phyloP scores from a whole-genome alignment of 2,113 vertebrate species.

The Misgurnus mizolepis region DNA sequence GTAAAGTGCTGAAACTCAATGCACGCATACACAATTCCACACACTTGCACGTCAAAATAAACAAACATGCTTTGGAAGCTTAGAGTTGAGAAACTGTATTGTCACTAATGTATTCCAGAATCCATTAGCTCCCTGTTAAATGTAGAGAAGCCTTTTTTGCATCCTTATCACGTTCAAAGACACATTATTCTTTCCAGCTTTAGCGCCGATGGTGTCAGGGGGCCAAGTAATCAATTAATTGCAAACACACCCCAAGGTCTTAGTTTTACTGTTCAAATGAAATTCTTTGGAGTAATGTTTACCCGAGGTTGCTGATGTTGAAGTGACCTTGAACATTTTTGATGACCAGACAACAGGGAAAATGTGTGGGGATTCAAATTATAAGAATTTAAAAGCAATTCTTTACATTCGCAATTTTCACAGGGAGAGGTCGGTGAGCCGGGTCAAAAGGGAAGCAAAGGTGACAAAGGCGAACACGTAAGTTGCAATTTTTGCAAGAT shows the following conservation, averaged over 20 bases:
- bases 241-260: conserved; percentile 64
- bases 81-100: conserved; percentile 1
- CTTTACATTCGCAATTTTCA: conserved; percentile 46
- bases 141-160: conserved; percentile 55
- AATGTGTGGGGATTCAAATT: not conserved
- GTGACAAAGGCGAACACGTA: conserved; percentile 94
- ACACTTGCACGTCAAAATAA: not conserved
- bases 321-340: conserved; percentile 61
- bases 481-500: conserved; percentile 63
- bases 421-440: conserved; percentile 97
- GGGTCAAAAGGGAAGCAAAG: conserved; percentile 95
- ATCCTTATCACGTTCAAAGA: conserved; percentile 58
- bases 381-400: conserved; percentile 31
- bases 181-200: conserved; percentile 60
- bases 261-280: conserved; percentile 64
- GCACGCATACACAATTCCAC: too few relatives aligned
- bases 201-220: conserved; percentile 61
- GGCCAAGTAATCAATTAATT: conserved; percentile 71
- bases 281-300: conserved; percentile 66
- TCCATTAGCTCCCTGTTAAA: conserved; percentile 61
- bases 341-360: conserved; percentile 39
- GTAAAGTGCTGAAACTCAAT: not conserved
- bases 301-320: conserved; percentile 49
- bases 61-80: conserved; percentile 7
- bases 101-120: conserved; percentile 31